Base-by-base conservation (phyloP, 2,888 invertebrate species). In the Ferdinandea cuprea region DNA sequence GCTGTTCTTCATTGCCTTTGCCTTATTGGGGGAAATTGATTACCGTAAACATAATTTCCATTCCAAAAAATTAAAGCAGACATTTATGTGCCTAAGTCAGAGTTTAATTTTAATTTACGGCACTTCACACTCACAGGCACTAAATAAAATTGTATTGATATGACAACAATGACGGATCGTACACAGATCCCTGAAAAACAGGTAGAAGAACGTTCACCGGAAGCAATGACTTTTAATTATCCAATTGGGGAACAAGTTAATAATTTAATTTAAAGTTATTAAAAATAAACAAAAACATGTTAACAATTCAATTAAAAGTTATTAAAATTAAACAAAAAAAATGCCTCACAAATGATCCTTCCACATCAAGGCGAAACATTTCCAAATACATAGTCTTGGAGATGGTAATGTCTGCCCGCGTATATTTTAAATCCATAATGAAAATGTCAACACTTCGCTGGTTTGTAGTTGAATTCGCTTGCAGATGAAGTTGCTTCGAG, bases 191-290 rank as follows among this genome's bases (percentile, higher is more conserved):
- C n/a, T 9, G 44, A 44, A 6, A 44, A 66, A 61, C 74, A 79
- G 79, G 79, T 80, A 80, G 44, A 59, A 2, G 8, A 3, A 61
- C 3, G n/a, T n/a, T n/a, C 17, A 46, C 79, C 79, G 79, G 79
- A 79, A 79, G 74, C 44, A 17, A 68, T 80, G 48, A 74, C 42
- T 74, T 61, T 74, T 74, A 74, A 74, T 80, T 63, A 74, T 63
- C 19, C 74, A 69, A 48, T 48, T 48, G 37, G 46, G 61, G 48
- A 74, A 35, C 63, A 68, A 63, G 68, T 74, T 68, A 50, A 56
- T 66, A 54, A 61, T 61, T 68, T 44, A 72, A 63, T 72, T 72
- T 40, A 71, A 48, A 37, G 35, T 25, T 25, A 35, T 58, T 2
- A 3, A 15, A 15, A 21, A 50, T 15, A 28, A 28, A 32, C n/a